These are phyloP conservation scores for Iselma pallidipennis DNA, from an alignment of 2,888 invertebrate species.

Conservation along the genomic window DNA sequence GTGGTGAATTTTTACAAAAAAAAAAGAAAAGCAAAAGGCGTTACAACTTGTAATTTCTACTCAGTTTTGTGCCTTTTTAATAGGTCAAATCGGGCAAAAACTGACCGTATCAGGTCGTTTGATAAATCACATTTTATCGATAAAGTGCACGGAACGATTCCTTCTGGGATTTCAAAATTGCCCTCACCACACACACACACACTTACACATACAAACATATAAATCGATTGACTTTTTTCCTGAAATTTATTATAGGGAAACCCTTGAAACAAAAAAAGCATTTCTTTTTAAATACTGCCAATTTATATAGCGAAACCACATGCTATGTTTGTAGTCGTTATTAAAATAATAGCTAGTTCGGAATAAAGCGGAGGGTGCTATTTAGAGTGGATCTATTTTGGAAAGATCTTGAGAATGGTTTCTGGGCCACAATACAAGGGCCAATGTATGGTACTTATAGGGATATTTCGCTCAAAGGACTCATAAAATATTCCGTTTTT, in stretches of 20 bases:
- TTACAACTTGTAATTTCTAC: neutral
- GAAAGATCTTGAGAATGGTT: neutral
- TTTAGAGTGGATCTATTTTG: neutral
- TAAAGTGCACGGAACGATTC: conserved; percentile 9
- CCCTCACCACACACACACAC: neutral
- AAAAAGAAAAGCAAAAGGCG: neutral
- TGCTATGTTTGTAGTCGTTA: neutral
- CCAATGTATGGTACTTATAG: conserved; percentile 6
- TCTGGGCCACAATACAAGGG: neutral
- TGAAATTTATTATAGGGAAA: neutral
- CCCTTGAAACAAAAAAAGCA: neutral
- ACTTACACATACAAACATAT: neutral
- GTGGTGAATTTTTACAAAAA: neutral
- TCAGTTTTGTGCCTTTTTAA: neutral
- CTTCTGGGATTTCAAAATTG: neutral
- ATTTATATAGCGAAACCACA: too few species aligned
- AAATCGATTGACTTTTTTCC: neutral
- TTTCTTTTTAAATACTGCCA: too few species aligned
- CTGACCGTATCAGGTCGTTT: conserved; percentile 23
- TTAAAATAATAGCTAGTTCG: neutral
- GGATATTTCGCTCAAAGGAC: conserved; percentile 25
- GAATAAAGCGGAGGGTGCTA: too few species aligned
- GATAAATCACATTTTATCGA: conserved; percentile 38
- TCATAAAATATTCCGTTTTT: conserved; percentile 25
- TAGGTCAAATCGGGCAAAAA: conserved; percentile 25